These are phyloP conservation scores for Mechanitis messenoides DNA, from an alignment of 2,888 invertebrate species.

Conservation along the genomic window DNA sequence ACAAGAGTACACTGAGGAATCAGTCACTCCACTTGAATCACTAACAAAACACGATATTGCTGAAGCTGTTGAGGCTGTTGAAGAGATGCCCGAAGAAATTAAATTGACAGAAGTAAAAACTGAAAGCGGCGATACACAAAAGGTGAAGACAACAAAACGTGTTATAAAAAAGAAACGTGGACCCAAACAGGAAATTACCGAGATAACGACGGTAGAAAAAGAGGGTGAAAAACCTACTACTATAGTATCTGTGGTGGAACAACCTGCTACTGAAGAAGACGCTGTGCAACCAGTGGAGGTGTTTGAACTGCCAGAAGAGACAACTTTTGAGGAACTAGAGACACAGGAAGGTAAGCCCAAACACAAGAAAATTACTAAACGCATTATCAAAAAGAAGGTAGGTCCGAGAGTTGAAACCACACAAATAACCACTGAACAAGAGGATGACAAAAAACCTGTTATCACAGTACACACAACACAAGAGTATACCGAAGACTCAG, in stretches of 20 bases:
- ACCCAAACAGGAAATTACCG: constrained; percentile 27
- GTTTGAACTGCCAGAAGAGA: constrained; percentile 35
- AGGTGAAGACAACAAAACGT: background rate
- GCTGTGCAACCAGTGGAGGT: constrained; percentile 32
- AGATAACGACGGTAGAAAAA: constrained; percentile 32
- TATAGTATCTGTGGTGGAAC: constrained; percentile 29
- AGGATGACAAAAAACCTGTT: constrained; percentile 42
- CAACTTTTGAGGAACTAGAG: constrained; percentile 45
- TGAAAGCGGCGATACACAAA: background rate
- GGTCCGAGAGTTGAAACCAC: constrained; percentile 38
- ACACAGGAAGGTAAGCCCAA: constrained; percentile 35
- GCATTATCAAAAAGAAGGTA: constrained; percentile 41
- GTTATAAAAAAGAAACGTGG: constrained; percentile 32
- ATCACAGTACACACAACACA: constrained; percentile 35
- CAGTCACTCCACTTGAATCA: background rate
- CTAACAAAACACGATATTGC: background rate
- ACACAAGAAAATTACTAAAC: constrained; percentile 43
- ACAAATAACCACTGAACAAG: constrained; percentile 40
- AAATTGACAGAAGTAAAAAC: constrained; percentile 3
- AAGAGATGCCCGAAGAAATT: background rate
- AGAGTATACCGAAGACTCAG: background rate
- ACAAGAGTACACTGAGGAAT: constrained; percentile 25
- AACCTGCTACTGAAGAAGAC: constrained; percentile 21
- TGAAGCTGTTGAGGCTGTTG: constrained; percentile 17
- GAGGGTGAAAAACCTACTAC: constrained; percentile 35